Evolutionary conservation across 2,113 vertebrate species (phyloP), one percentile per base, ranked within the genome.

Genomic region (Gopherus evgoodei): DNA sequence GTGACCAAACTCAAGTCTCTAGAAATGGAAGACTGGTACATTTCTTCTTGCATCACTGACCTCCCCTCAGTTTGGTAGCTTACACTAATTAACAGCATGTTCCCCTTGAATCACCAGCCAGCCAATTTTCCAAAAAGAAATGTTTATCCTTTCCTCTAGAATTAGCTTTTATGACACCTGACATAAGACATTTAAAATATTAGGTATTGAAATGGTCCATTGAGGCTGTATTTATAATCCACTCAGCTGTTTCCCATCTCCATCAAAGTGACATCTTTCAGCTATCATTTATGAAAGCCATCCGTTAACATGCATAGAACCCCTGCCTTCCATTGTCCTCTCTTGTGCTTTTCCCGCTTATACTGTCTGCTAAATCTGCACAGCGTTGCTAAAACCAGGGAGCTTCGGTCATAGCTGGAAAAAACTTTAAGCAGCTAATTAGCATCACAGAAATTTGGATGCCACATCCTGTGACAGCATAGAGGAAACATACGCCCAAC

Each of bases 211-310:
- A 91, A 97, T 96, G 92, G 95, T 96, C 97, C 97, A 93, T 88
- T 87, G 95, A 96, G 90, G 83, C 95, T 91, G 38, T 97, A 97
- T 97, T 93, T 97, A 96, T 97, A 97, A 96, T 97, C 94, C 90
- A 88, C 93, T 96, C 96, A 95, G 90, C 96, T 96, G 96, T 96
- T 98, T 97, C 96, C 81, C 95, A 87, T 97, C 97, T 95, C 83
- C 35, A 91, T 93, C 93, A 96, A 96, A 91, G 94, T 83, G 91
- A 95, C 95, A 96, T 97, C 95, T 98, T 96, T 93, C 91, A 95
- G 96, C 89, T 94, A 92, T 89, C 97, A 97, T 98, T 97, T 97
- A 96, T 95, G 95, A 97, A 95, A 88, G 89, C 92, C 93, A 97
- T 96, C 93, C 95, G 90, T 95, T 97, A 98, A 94, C 81, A 90